Base-by-base conservation (phyloP, 2,888 invertebrate genomes). In the Chrysolina oricalcia region DNA sequence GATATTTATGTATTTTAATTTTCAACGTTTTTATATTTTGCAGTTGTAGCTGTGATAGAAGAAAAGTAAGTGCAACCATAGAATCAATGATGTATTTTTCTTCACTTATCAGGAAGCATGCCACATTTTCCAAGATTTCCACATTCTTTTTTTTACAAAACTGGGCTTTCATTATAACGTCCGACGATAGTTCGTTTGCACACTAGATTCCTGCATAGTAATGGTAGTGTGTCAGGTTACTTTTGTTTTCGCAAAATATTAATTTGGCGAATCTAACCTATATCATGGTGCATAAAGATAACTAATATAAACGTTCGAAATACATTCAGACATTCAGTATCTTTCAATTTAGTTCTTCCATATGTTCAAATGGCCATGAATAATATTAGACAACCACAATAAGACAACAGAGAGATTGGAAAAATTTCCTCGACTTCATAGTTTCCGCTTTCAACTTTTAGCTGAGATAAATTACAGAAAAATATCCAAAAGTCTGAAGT, bases 1-100 rank as follows among this genome's bases (percentile, higher is more conserved):
- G 53, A 53, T 50, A 56, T 67, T 68, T 27, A n/a, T 50, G 27
- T 66, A 66, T 11, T 43, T 13, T 41, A 41, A 56, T 68, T 53
- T 53, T 35, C 40, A 53, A 53, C 53, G 35, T 46, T 68, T 53
- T 9, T 3, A 17, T 21, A 21, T 53, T 53, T 35, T 68, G 27
- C 50, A 35, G 21, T 8, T 17, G 13, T 40, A 3, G 19, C 13
- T 53, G 35, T 53, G 1, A 40, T 17, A 15, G 35, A 35, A 53
- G 21, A 40, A 27, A 35, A 19, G 68, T 68, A 68, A 35, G 68
- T 53, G 8, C 3, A 23, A 11, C 17, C 50, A 23, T n/a, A 19
- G 11, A 40, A 48, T 27, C 0, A 40, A 17, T 53, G 8, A 21
- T 17, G 8, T 53, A 53, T 1, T 59, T 59, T 59, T n/a, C 13